These are phyloP conservation scores for Poecilia velifera DNA, from an alignment of 2,797 vertebrate genomes.

Conservation along the genomic window DNA sequence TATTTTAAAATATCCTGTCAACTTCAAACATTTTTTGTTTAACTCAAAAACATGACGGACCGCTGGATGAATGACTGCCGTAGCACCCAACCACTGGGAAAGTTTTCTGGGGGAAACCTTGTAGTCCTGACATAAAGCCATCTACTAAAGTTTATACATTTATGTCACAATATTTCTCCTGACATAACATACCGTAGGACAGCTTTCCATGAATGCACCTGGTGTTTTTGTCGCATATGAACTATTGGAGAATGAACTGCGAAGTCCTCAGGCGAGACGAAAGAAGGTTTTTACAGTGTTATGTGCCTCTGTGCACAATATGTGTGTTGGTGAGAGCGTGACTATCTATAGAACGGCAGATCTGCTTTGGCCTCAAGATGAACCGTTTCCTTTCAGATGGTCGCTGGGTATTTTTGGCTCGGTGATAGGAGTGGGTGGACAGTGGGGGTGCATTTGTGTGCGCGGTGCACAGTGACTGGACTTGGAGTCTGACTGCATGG, in stretches of 20 bases:
- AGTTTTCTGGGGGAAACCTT: too few relatives aligned
- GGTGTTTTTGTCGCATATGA: slow-evolving; percentile 12
- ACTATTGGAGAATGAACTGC: not conserved
- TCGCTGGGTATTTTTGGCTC: slow-evolving; percentile 70
- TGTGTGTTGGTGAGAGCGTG: slow-evolving; percentile 11
- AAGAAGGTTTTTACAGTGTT: not conserved
- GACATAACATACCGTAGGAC: slow-evolving; percentile 17
- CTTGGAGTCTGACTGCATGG: slow-evolving; percentile 63
- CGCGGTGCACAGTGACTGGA: slow-evolving; percentile 58
- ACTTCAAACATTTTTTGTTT: too few relatives aligned
- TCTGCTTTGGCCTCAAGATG: slow-evolving; percentile 48
- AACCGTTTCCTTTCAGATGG: slow-evolving; percentile 62
- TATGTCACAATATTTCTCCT: slow-evolving; percentile 33
- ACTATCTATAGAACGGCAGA: slow-evolving; percentile 22
- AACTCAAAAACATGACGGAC: too few relatives aligned
- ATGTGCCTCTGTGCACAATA: not conserved
- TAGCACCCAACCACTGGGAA: too few relatives aligned
- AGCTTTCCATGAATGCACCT: slow-evolving; percentile 7
- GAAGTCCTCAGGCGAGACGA: not conserved
- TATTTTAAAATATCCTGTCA: too few relatives aligned
- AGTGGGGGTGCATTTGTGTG: slow-evolving; percentile 21
- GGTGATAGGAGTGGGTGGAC: slow-evolving; percentile 30
- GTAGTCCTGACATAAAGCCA: slow-evolving; percentile 27
- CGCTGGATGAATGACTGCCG: too few relatives aligned
- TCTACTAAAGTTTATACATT: slow-evolving; percentile 46